Percentiles rank a stretch among this genome's conserved stretches.
Evolutionary conservation across 2,888 invertebrate genomes (phyloP).

Genomic region (Eilema sororculum): DNA sequence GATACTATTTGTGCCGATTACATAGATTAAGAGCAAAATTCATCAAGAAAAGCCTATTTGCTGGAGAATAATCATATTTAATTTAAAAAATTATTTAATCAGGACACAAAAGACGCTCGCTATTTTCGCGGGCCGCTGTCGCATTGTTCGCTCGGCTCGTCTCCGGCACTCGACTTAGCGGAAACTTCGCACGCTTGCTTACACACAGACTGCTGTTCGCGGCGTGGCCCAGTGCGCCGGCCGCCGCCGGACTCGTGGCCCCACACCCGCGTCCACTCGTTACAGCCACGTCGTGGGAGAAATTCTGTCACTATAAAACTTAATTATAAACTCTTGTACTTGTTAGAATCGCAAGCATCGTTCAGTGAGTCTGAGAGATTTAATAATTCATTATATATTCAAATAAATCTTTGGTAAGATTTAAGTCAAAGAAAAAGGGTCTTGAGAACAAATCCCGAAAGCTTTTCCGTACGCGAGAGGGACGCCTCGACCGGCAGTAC

Average conservation of each 20-base stretch:
- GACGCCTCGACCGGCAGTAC: background rate
- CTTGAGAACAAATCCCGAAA: background rate
- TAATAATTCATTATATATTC: background rate
- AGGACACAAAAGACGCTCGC: constrained; percentile 3
- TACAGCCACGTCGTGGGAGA: background rate
- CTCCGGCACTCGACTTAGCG: constrained; percentile 8
- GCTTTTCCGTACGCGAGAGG: background rate
- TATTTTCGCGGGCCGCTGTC: constrained; percentile 12
- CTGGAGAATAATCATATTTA: constrained; percentile 1
- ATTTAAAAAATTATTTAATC: constrained; percentile 6
- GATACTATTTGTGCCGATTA: too few relatives aligned
- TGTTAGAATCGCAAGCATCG: background rate
- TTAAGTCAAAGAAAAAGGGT: background rate
- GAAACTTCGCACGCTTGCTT: constrained; percentile 22
- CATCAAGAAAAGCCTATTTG: constrained; percentile 6
- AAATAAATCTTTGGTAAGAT: constrained; percentile 1
- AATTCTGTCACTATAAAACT: background rate
- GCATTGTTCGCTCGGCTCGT: background rate
- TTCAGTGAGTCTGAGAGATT: background rate
- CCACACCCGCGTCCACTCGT: background rate
- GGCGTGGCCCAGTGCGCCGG: constrained; percentile 12
- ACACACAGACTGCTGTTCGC: constrained; percentile 14
- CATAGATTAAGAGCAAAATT: background rate
- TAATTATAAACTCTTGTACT: background rate
- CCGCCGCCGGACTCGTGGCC: background rate